Percentiles rank a stretch among this genome's conserved stretches.
These are phyloP conservation scores for Sebastes diploproa DNA, from an alignment of 2,797 vertebrate genomes.

Conservation along the genomic window DNA sequence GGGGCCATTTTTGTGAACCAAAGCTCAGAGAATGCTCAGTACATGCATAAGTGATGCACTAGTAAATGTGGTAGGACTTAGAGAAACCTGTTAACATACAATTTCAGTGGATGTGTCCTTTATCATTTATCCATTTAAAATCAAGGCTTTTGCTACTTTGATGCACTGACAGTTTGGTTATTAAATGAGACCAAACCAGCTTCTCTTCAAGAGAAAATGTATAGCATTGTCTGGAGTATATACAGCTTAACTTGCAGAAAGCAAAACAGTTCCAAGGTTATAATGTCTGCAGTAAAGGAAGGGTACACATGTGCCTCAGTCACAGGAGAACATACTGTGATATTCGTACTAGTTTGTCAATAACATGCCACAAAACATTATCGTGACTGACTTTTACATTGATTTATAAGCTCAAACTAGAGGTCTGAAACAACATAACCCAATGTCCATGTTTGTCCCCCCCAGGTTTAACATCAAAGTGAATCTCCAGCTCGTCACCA, in stretches of 20 bases:
- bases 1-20: background rate
- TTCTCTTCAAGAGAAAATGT: background rate
- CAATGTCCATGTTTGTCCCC: constrained; percentile 9
- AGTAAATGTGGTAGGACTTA: background rate
- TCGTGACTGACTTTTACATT: background rate
- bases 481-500: constrained; percentile 96
- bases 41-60: background rate
- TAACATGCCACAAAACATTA: background rate
- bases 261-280: background rate
- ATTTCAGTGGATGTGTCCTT: background rate
- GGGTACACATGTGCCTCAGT: background rate
- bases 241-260: background rate
- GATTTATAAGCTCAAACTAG: background rate
- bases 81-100: background rate
- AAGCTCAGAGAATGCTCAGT: background rate
- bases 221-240: background rate
- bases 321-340: background rate
- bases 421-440: background rate
- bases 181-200: background rate
- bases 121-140: background rate
- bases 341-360: background rate
- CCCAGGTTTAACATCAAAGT: constrained; percentile 99
- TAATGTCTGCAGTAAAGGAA: background rate
- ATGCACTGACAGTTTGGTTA: background rate
- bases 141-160: background rate